phyloP scores from a whole-genome alignment of 2,113 vertebrate genomes.

The Kryptolebias marmoratus region DNA sequence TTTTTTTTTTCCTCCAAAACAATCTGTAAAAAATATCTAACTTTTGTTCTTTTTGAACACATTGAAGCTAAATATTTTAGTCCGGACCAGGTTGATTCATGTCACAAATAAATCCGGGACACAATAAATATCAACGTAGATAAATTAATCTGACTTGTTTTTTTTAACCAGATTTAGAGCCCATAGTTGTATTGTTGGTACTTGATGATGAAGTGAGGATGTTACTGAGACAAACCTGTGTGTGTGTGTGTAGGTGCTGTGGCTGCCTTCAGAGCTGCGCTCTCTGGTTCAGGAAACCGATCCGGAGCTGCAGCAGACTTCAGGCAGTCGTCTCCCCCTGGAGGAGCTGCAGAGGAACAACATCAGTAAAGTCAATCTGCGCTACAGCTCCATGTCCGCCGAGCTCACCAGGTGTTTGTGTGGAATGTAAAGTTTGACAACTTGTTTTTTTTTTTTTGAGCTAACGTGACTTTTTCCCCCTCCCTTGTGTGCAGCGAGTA shows the following conservation, averaged over 20 bases:
- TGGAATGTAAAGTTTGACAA: not conserved
- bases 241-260: slow-evolving; percentile 81
- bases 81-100: too few relatives aligned
- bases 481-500: slow-evolving; percentile 62
- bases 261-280: slow-evolving; percentile 81
- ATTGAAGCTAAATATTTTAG: too few relatives aligned
- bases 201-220: too few relatives aligned
- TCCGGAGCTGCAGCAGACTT: slow-evolving; percentile 83
- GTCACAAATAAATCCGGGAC: too few relatives aligned
- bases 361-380: slow-evolving; percentile 86
- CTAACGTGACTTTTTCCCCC: accelerated
- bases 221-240: too few relatives aligned
- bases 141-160: too few relatives aligned
- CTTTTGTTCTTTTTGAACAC: too few relatives aligned
- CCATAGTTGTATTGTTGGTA: too few relatives aligned
- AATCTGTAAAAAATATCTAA: too few relatives aligned
- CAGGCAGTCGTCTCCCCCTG: slow-evolving; percentile 72
- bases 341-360: slow-evolving; percentile 76
- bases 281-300: slow-evolving; percentile 75
- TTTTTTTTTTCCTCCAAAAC: too few relatives aligned
- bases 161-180: too few relatives aligned
- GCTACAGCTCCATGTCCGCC: slow-evolving; percentile 83
- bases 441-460: too few relatives aligned
- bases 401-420: slow-evolving; percentile 79
- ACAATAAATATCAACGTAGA: not conserved